Base-by-base conservation (phyloP, 1,140 invertebrate genomes). In the Pseudomyrmex concolor region DNA sequence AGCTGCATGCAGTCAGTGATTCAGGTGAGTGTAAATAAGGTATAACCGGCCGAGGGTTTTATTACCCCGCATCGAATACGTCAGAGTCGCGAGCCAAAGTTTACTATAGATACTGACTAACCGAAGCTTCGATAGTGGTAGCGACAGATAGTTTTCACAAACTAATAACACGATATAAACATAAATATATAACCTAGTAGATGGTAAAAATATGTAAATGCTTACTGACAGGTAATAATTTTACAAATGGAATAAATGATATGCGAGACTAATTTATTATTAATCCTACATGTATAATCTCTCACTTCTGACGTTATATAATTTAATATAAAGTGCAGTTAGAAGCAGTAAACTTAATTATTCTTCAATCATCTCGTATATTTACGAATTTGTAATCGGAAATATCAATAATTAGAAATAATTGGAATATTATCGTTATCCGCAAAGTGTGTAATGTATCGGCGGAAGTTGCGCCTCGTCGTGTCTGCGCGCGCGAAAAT, bases 21-120 rank as follows among this genome's bases (percentile, higher is more conserved):
- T 85, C 83, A 86, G 87, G 87, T 82, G 86, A 87, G 86, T 88
- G 87, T 88, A 88, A 88, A 88, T 88, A 88, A 87, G 76, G 86
- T 85, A 34, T 34, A 85, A 84, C 83, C 54, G 82, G 68, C 80
- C 77, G 67, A 74, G 86, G 74, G 83, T 34, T 87, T 87, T 86
- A 87, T 87, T 72, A 88, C 76, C 72, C 70, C 57, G 54, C 74
- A 57, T 48, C 43, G 70, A 87, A 88, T 76, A 70, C 83, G 71
- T 85, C 83, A 85, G 86, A 86, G 87, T 88, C 80, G 77, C 57
- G 86, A 87, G 76, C 86, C 70, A 85, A 83, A 66, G 77, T 85
- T 87, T 74, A 17, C 45, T 60, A 77, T 54, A 71, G 63, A 68
- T 50, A 59, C 66, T 63, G 77, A 54, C 45, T 78, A 34, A 55